Percentiles rank a stretch among this genome's conserved stretches.
phyloP scores from a whole-genome alignment of 2,113 vertebrate genomes.

The Channa maculata region DNA sequence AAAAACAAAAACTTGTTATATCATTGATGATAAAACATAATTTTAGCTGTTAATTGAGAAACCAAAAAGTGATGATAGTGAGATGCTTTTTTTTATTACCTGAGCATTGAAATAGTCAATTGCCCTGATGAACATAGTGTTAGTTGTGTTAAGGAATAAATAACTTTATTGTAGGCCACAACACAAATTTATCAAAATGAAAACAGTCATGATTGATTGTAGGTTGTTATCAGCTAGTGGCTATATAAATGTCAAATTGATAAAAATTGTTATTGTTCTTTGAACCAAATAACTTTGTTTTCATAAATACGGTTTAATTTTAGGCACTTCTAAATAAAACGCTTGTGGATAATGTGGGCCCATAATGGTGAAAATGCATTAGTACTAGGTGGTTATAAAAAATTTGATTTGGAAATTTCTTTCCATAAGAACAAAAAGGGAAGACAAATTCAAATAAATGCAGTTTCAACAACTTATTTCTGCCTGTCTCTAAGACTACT shows the following conservation, averaged over 20 bases:
- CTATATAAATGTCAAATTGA: too few relatives aligned
- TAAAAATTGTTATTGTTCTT: neutral
- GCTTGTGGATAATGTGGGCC: neutral
- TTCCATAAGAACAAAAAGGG: neutral
- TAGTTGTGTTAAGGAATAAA: neutral
- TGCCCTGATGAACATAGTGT: constrained; percentile 28
- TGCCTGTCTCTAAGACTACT: neutral
- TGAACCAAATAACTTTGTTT: neutral
- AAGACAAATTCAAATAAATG: neutral
- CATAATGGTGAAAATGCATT: neutral
- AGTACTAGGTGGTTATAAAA: neutral
- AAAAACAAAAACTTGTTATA: neutral
- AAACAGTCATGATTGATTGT: neutral
- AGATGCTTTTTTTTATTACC: constrained; percentile 6
- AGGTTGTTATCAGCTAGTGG: neutral
- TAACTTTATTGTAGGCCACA: too few relatives aligned
- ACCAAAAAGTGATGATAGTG: constrained; percentile 3
- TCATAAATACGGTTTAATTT: neutral
- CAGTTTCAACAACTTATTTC: neutral
- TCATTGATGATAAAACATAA: neutral
- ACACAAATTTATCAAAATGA: neutral
- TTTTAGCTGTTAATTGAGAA: neutral
- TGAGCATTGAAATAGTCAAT: constrained; percentile 38
- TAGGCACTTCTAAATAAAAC: neutral
- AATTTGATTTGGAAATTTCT: neutral